A percentile compares a stretch with the other conserved stretches of the same genome.
phyloP scores from a whole-genome alignment of 2,113 vertebrate species.

The Dipodomys stephensi region DNA sequence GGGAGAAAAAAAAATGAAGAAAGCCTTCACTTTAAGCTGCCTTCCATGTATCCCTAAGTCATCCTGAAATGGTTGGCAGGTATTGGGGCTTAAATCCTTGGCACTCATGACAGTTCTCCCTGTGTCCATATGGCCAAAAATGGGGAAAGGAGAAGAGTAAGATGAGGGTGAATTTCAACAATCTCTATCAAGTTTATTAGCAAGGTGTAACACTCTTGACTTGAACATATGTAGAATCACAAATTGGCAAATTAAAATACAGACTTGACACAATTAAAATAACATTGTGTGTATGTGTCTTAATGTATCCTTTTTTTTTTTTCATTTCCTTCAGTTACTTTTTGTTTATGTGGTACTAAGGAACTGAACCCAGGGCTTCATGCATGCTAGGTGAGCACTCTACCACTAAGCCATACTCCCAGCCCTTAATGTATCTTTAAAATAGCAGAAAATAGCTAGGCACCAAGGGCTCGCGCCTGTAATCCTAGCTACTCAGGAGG shows the following conservation, averaged over 20 bases:
- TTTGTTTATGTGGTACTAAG: too few relatives aligned
- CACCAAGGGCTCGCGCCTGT: too few relatives aligned
- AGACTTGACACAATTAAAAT: conserved; percentile 46
- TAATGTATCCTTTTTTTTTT: too few relatives aligned
- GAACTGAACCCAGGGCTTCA: too few relatives aligned
- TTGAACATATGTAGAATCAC: conserved; percentile 45
- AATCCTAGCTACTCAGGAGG: too few relatives aligned
- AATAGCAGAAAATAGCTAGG: too few relatives aligned
- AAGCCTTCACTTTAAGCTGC: conserved; percentile 37
- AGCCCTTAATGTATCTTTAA: too few relatives aligned
- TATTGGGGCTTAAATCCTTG: conserved; percentile 67
- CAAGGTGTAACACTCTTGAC: conserved; percentile 50
- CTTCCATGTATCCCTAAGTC: conserved; percentile 46
- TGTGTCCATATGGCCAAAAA: conserved; percentile 73
- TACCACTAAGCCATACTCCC: too few relatives aligned
- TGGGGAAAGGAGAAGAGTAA: too few relatives aligned
- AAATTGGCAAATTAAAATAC: conserved; percentile 32
- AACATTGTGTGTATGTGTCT: not conserved
- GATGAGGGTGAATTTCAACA: conserved; percentile 29
- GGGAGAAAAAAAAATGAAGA: not conserved
- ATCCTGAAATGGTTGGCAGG: conserved; percentile 67
- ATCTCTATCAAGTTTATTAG: conserved; percentile 32
- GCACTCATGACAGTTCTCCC: conserved; percentile 62
- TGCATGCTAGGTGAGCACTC: too few relatives aligned
- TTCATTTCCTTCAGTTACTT: too few relatives aligned